Conservation (phyloP, 2,888 invertebrate species). For the Nephrotoma appendiculata region DNA sequence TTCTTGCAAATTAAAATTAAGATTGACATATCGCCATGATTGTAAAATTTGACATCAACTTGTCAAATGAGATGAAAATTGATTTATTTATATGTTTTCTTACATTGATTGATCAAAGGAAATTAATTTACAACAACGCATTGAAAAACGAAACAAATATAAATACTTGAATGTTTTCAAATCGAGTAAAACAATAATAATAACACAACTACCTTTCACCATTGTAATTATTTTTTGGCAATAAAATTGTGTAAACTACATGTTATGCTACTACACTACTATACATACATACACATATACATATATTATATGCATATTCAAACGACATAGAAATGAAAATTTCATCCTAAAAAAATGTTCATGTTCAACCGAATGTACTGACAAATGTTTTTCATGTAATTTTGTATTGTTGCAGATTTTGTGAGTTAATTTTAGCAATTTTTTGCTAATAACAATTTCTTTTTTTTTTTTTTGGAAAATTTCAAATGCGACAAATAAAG, state of each 20-base stretch:
- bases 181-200: background rate
- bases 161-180: background rate
- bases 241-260: background rate
- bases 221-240: background rate
- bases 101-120: background rate
- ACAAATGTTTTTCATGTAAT: background rate
- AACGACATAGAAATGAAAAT: background rate
- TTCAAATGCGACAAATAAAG: background rate
- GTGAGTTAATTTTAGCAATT: background rate
- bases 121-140: background rate
- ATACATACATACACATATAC: background rate
- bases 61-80: background rate
- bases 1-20: slow-evolving; percentile 1
- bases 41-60: slow-evolving; percentile 3
- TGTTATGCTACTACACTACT: background rate
- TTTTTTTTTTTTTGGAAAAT: background rate
- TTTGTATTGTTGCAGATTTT: background rate
- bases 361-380: background rate
- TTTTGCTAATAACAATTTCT: background rate
- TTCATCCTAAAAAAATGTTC: background rate
- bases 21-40: slow-evolving; percentile 4
- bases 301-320: background rate
- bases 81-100: background rate
- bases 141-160: background rate
- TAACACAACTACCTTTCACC: background rate